phyloP scores from a whole-genome alignment of 2,888 invertebrate species.

The Stenoptilia bipunctidactyla region DNA sequence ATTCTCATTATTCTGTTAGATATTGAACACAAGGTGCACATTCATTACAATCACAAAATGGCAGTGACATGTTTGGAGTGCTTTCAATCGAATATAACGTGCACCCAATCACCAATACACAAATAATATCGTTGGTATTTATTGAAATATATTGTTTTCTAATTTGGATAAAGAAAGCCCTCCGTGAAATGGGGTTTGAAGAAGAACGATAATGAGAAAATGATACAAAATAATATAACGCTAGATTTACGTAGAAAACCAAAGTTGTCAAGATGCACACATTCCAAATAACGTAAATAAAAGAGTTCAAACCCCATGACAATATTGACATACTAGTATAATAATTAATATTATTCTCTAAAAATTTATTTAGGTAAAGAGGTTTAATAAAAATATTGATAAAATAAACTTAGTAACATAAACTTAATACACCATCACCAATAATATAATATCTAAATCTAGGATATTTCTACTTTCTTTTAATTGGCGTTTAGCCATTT shows the following conservation, averaged over 20 bases:
- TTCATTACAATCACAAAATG: slow-evolving; percentile 47
- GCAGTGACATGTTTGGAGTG: slow-evolving; percentile 50
- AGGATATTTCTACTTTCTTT: too few species aligned
- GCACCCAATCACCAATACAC: slow-evolving; percentile 57
- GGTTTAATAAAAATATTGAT: slow-evolving; percentile 26
- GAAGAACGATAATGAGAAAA: slow-evolving; percentile 24
- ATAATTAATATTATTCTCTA: too few species aligned
- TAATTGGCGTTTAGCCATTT: too few species aligned
- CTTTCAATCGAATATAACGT: slow-evolving; percentile 57
- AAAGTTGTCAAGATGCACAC: slow-evolving; percentile 72
- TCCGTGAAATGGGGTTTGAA: slow-evolving; percentile 70
- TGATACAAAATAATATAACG: slow-evolving; percentile 42
- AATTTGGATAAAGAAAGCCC: slow-evolving; percentile 41
- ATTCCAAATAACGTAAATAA: slow-evolving; percentile 60
- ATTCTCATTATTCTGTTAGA: not conserved
- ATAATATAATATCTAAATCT: too few species aligned
- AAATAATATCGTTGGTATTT: slow-evolving; percentile 14
- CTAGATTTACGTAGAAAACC: slow-evolving; percentile 46
- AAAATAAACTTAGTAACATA: not conserved
- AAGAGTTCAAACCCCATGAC: slow-evolving; percentile 70
- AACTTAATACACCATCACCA: slow-evolving; percentile 31
- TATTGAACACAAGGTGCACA: slow-evolving; percentile 5
- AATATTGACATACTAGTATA: slow-evolving; percentile 26
- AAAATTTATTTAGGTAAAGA: slow-evolving; percentile 41
- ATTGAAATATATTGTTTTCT: slow-evolving; percentile 9